These are phyloP conservation scores for Tinamus guttatus DNA, from an alignment of 2,113 vertebrate species.

Conservation along the genomic window DNA sequence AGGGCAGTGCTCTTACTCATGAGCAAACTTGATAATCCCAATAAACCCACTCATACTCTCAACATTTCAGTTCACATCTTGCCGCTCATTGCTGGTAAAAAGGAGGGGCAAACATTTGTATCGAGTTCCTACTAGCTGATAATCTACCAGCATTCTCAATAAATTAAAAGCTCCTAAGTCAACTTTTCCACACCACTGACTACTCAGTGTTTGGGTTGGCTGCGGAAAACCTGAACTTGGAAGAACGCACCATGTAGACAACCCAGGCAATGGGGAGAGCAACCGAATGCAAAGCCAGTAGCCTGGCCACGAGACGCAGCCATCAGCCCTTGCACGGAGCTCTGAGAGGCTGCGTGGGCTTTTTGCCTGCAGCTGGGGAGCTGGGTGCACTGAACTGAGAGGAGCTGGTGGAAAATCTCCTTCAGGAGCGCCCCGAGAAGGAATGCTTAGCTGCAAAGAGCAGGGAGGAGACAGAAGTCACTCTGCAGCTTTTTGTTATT, in stretches of 20 bases:
- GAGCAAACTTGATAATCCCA: not conserved
- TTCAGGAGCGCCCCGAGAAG: not conserved
- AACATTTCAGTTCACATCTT: not conserved
- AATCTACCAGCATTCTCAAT: not conserved
- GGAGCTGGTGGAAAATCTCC: not conserved
- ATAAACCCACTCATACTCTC: not conserved
- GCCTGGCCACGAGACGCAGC: not conserved
- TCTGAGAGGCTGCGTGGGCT: not conserved
- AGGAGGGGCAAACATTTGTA: slow-evolving; percentile 26
- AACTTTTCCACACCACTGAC: not conserved
- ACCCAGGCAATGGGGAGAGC: not conserved
- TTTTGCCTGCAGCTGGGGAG: not conserved
- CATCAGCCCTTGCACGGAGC: not conserved
- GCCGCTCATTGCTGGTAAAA: slow-evolving; percentile 4
- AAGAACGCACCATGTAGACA: not conserved
- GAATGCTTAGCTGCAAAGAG: not conserved
- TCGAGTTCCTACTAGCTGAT: not conserved
- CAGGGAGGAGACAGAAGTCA: not conserved
- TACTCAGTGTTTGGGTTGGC: not conserved
- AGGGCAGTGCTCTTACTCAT: slow-evolving; percentile 50
- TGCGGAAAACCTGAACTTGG: not conserved
- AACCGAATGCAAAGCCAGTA: not conserved
- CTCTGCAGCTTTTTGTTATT: not conserved
- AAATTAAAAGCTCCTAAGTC: not conserved
- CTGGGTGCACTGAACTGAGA: not conserved